Conservation (phyloP, 2,888 invertebrate species). For the Bombylius major region DNA sequence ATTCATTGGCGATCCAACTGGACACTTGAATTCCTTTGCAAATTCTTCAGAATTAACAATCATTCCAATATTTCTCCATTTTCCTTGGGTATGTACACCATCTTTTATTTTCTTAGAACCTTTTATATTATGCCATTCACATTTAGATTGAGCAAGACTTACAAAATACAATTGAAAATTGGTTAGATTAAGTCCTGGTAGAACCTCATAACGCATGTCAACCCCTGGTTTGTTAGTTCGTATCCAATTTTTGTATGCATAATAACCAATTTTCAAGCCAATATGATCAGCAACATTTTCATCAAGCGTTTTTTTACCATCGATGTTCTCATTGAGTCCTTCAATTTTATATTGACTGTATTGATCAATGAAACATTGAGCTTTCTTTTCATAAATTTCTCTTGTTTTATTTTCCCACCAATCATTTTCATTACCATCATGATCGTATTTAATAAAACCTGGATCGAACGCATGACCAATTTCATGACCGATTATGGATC, state of each 20-base stretch:
- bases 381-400: neutral
- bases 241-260: neutral
- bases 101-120: too few species aligned
- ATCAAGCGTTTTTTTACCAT: neutral
- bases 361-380: constrained; percentile 1
- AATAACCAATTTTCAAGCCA: neutral
- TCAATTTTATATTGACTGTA: neutral
- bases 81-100: too few species aligned
- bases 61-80: too few species aligned
- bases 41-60: too few species aligned
- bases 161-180: constrained; percentile 1
- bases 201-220: neutral
- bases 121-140: neutral
- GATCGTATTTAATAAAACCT: neutral
- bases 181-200: neutral
- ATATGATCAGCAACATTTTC: neutral
- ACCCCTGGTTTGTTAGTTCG: neutral
- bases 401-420: neutral
- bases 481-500: constrained; percentile 2
- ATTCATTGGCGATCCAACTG: too few species aligned
- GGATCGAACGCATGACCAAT: constrained; percentile 3
- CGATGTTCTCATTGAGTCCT: neutral
- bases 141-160: neutral
- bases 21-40: too few species aligned
- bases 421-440: neutral